Base-by-base conservation (phyloP, 1,140 invertebrate species). In the Heliconius hermathena region DNA sequence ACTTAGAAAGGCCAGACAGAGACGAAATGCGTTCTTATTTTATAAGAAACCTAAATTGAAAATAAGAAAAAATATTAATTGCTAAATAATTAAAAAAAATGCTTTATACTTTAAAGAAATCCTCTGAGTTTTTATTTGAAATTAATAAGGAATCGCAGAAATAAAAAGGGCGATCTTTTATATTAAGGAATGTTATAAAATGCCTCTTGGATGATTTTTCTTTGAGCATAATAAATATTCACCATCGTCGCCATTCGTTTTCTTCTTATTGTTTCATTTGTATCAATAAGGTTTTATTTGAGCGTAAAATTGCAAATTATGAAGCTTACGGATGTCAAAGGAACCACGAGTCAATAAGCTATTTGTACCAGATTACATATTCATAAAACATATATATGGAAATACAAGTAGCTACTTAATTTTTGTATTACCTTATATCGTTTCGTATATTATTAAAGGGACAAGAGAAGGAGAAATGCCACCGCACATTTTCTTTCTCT, bases 101-200 rank as follows among this genome's bases (percentile, higher is more conserved):
- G 3, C 20, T 71, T 26, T 5, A 66, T 9, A 66, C 29, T 66
- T 66, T 66, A 66, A 26, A 66, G 60, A 11, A 38, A 71, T 38
- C 29, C n/a, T 18, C 20, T 5, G 16, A 20, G 1, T 71, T 71
- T 71, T 71, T 71, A 38, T 71, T 71, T 38, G 18, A 71, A 38
- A 71, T 71, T 66, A 66, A 66, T 66, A 26, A 26, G 57, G 57
- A 60, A n/a, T 60, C 70, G 29, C 33, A 36, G 5, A 71, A 71
- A 71, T 71, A 71, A 20, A 71, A 71, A 71, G 29, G 8, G 33
- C 36, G 70, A 26, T 36, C 29, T 71, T 71, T 71, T 16, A 71
- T 71, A 71, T 71, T 71, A 71, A 71, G 38, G 70, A 71, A 71
- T 71, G 70, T 71, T 71, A 71, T 71, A 71, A 71, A 71, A 71